Conservation (phyloP, 2,888 invertebrate species). For the Biston betularia region DNA sequence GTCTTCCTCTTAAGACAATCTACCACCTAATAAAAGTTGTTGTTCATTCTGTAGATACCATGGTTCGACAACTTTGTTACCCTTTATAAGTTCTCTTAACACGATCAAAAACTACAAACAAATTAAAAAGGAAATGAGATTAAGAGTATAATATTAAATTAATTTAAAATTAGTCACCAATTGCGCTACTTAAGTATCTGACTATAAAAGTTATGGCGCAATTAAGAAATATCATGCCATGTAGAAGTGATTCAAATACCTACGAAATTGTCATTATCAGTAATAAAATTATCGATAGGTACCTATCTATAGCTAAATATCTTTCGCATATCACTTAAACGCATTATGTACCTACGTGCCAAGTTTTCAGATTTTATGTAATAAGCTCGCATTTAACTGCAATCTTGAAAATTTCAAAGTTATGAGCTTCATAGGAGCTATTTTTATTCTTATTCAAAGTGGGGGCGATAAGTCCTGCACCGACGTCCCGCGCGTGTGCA, state of each 20-base stretch:
- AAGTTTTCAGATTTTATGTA: background rate
- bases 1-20: too few species aligned
- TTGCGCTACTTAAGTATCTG: conserved; percentile 1
- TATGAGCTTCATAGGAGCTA: background rate
- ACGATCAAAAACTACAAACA: background rate
- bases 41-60: too few species aligned
- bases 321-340: background rate
- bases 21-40: too few species aligned
- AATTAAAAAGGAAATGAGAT: conserved; percentile 1
- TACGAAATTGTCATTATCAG: background rate
- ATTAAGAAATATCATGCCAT: conserved; percentile 7
- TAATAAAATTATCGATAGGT: background rate
- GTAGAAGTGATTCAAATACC: conserved; percentile 2
- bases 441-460: too few species aligned
- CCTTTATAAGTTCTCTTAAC: too few species aligned
- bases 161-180: conserved; percentile 1
- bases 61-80: too few species aligned
- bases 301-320: conserved; percentile 5
- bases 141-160: background rate
- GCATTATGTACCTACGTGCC: background rate
- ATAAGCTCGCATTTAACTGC: background rate
- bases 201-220: conserved; percentile 4
- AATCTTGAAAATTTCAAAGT: background rate
- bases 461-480: too few species aligned
- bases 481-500: too few species aligned